Conservation (phyloP, 2,888 invertebrate genomes). For the Ypsolopha scabrella region DNA sequence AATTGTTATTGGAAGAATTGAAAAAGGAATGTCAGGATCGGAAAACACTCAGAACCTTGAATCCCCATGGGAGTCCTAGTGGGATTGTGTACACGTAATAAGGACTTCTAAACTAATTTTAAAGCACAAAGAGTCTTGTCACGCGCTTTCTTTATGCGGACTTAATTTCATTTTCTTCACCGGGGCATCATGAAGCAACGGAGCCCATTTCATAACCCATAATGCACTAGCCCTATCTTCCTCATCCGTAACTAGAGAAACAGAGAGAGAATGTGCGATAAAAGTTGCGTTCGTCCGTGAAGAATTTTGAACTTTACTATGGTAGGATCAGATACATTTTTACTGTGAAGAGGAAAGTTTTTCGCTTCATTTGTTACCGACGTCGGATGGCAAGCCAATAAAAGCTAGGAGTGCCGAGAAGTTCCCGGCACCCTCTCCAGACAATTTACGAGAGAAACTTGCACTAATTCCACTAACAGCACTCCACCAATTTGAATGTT, state of each 20-base stretch:
- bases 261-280: conserved; percentile 28
- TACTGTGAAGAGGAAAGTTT: conserved; percentile 38
- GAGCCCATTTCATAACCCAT: conserved; percentile 65
- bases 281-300: conserved; percentile 23
- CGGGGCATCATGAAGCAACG: conserved; percentile 50
- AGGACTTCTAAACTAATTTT: too few relatives aligned
- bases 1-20: too few relatives aligned
- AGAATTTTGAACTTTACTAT: conserved; percentile 44
- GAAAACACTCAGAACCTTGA: too few relatives aligned
- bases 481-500: conserved; percentile 62
- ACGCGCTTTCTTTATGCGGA: conserved; percentile 13
- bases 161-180: conserved; percentile 61
- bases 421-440: conserved; percentile 49
- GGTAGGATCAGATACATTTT: conserved; percentile 30
- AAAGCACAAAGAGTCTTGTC: too few relatives aligned
- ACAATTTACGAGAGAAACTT: conserved; percentile 62
- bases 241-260: conserved; percentile 24
- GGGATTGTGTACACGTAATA: too few relatives aligned
- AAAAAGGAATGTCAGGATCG: too few relatives aligned
- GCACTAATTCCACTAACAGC: conserved; percentile 65
- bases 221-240: conserved; percentile 40
- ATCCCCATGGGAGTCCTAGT: too few relatives aligned
- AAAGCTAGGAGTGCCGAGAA: conserved; percentile 27
- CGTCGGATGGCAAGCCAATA: conserved; percentile 57
- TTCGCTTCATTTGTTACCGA: conserved; percentile 67